phyloP scores from a whole-genome alignment of 2,113 vertebrate species.

The Lophotis ruficrista region DNA sequence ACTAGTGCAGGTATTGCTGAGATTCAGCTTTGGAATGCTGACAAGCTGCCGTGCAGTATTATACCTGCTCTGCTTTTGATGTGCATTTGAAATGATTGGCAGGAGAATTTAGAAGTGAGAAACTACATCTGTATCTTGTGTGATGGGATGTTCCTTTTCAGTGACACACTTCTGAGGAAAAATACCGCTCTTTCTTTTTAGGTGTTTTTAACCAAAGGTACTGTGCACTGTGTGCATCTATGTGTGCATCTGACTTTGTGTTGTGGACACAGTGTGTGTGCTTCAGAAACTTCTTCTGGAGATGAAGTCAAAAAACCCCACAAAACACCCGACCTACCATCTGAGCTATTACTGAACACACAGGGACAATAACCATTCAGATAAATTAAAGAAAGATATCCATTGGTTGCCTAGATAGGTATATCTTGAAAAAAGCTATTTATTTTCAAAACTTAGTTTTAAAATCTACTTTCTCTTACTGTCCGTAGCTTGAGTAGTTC shows the following conservation, averaged over 20 bases:
- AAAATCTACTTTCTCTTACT: neutral
- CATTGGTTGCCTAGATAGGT: neutral
- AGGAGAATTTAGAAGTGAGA: neutral
- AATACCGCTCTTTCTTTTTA: neutral
- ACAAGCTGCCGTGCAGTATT: neutral
- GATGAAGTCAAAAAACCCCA: neutral
- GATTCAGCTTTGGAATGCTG: neutral
- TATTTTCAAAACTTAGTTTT: neutral
- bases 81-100: neutral
- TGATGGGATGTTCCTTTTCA: neutral
- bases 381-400: constrained; percentile 14
- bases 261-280: neutral
- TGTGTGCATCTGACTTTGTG: neutral
- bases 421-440: neutral
- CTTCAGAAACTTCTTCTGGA: neutral
- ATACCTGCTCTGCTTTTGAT: constrained; percentile 34
- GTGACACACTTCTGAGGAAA: neutral
- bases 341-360: neutral
- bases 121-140: neutral
- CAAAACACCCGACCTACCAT: neutral
- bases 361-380: neutral
- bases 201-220: neutral
- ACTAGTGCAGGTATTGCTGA: neutral
- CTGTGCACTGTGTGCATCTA: neutral
- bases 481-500: neutral